Base-by-base conservation (phyloP, 2,888 invertebrate species). In the Hybos culiciformis region DNA sequence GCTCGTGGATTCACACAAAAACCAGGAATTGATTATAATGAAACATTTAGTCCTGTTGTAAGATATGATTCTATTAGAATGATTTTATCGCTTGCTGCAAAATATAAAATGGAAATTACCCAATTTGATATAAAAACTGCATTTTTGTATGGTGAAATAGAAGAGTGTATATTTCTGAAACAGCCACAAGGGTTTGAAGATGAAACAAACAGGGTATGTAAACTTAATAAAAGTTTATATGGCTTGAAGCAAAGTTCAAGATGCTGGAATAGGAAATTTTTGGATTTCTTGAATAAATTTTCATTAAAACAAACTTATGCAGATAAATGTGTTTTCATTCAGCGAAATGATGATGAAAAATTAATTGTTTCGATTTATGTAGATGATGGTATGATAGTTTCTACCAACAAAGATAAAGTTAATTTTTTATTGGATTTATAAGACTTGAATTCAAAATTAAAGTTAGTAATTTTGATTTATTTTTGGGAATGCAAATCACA, bases 21-120 rank as follows among this genome's bases (percentile, higher is more conserved):
- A 41, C 45, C 46, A 21, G 53, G 51, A 2, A 34, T 53, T 3
- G 51, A 53, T 31, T 53, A 49, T 43, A 15, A 43, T 5, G 53
- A 54, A 50, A 53, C 52, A 5, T 53, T 51, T 32, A 50, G 49
- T 38, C 36, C 36, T 3, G 36, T 36, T 9, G 20, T 19, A n/a
- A 36, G 19, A 20, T 20, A n/a, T 36, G 7, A 19, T 3, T 19
- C 36, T 12, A 36, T 36, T 9, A 19, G 21, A 7, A 32, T 32
- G 31, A 32, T 32, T 14, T 3, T 32, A 11, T 32, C 31, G 14
- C n/a, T n/a, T n/a, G n/a, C n/a, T n/a, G n/a, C n/a, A n/a, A n/a
- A n/a, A n/a, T n/a, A n/a, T n/a, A n/a, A n/a, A n/a, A n/a, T n/a
- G n/a, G n/a, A n/a, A n/a, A n/a, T n/a, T n/a, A n/a, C n/a, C n/a